Evolutionary conservation across 92 coral and sea anemone species (phyloP), one percentile per base, ranked within the genome.

Genomic region (Palythoa grandis): DNA sequence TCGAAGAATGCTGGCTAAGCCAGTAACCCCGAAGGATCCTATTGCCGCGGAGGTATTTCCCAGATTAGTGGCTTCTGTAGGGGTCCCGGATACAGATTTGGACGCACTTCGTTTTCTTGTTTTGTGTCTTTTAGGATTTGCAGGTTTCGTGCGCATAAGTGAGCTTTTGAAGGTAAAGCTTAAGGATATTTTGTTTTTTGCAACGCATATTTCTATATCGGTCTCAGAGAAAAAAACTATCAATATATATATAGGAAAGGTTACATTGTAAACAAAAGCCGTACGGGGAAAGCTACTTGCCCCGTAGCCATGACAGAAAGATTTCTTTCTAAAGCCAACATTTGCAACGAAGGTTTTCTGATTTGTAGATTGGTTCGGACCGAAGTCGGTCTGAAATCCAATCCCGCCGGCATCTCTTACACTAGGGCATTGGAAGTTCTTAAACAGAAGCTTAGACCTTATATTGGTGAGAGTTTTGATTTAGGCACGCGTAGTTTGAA

Each of bases 391-490:
- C 35, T 29, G 35, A 79, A 79, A 22, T 17, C 50, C 15, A 79
- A 29, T 39, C 40, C 56, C 37, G 35, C 24, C 11, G 86, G 90
- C 8, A 79, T 87, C 25, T 71, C 87, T 48, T 79, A 87, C 13
- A 79, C 90, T 17, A 80, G 85, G 39, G 87, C 82, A n/a, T 10
- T 15, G 71, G 87, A 87, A 52, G 38, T 79, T 38, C n/a, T 87
- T 24, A 79, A 35, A 25, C 25, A 71, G 47, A n/a, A 23, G 1
- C 23, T 87, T 22, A 6, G 24, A 14, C 85, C 85, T 1, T 65
- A 23, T 52, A 52, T 82, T 8, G 60, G 60, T 12, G 58, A 82
- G 23, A 54, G 48, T 39, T 82, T 82, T 65, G 50, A 82, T 17
- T 38, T 82, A 12, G 74, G 85, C 1, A 65, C 85, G 76, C 77